Percentiles rank a stretch among this genome's conserved stretches.
Conservation (phyloP, 2,113 vertebrate species). For the Macheiramphus alcinus region DNA sequence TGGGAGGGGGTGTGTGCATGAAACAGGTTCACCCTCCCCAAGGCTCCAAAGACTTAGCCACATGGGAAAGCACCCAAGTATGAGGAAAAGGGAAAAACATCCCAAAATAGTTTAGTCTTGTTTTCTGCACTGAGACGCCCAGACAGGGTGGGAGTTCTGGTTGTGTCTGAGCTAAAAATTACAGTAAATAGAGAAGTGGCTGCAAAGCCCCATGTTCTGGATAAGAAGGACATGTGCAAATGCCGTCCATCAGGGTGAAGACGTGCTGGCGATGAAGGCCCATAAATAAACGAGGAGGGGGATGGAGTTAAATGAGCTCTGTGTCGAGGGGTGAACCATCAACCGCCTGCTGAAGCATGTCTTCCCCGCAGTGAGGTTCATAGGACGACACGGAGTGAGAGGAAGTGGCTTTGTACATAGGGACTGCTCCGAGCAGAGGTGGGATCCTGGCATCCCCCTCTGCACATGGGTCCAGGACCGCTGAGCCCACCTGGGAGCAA, state of each 20-base stretch:
- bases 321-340: neutral
- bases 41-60: slow-evolving; percentile 30
- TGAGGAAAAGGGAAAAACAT: slow-evolving; percentile 71
- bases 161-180: slow-evolving; percentile 73
- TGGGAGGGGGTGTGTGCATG: neutral
- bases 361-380: neutral
- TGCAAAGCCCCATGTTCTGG: slow-evolving; percentile 45
- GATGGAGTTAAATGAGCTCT: neutral
- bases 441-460: neutral
- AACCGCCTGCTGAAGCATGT: neutral
- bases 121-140: slow-evolving; percentile 62
- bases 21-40: slow-evolving; percentile 59
- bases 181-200: slow-evolving; percentile 60
- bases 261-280: rapidly evolving
- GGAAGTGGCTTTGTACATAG: rapidly evolving
- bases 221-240: slow-evolving; percentile 19
- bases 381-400: neutral
- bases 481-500: neutral
- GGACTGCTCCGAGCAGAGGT: neutral
- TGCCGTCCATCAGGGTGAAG: neutral
- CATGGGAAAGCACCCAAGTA: slow-evolving; percentile 73
- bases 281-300: neutral
- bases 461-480: rapidly evolving
- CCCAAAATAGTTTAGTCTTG: slow-evolving; percentile 74
- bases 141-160: slow-evolving; percentile 73